These are phyloP conservation scores for Hoplodrina blanda DNA, from an alignment of 2,888 invertebrate genomes.

Conservation along the genomic window DNA sequence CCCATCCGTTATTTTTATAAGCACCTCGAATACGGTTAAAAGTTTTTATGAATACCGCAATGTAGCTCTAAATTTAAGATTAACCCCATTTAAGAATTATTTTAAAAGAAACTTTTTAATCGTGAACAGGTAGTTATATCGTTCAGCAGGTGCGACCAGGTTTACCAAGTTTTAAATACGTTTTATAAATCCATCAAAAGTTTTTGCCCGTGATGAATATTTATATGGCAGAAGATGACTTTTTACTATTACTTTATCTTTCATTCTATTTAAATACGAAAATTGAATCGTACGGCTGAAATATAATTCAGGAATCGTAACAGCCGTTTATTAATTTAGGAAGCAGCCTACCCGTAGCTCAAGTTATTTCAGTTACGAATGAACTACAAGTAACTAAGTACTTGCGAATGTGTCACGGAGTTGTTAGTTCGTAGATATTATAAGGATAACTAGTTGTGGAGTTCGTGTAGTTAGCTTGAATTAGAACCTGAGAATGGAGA, in stretches of 20 bases:
- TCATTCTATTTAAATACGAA: conserved; percentile 43
- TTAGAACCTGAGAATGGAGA: conserved; percentile 49
- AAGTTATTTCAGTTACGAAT: conserved; percentile 65
- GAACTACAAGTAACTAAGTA: conserved; percentile 59
- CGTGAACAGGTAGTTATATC: conserved; percentile 55
- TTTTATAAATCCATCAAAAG: conserved; percentile 82
- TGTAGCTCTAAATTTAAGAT: conserved; percentile 39
- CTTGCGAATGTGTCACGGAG: conserved; percentile 63
- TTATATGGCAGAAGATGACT: conserved; percentile 67
- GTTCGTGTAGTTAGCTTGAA: conserved; percentile 59
- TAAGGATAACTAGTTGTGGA: conserved; percentile 61
- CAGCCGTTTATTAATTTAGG: conserved; percentile 50
- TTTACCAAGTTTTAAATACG: conserved; percentile 77
- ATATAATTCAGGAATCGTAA: conserved; percentile 41
- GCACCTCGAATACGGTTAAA: conserved; percentile 37
- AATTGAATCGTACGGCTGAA: conserved; percentile 39
- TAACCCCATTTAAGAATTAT: conserved; percentile 52
- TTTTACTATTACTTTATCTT: conserved; percentile 65
- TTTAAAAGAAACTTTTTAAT: conserved; percentile 72
- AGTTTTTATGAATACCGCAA: conserved; percentile 51
- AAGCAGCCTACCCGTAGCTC: conserved; percentile 53
- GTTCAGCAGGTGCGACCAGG: conserved; percentile 77
- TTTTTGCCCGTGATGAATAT: conserved; percentile 80
- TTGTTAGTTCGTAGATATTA: conserved; percentile 60
- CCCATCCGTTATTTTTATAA: conserved; percentile 45